Percentiles rank a stretch among this genome's conserved stretches.
Conservation (phyloP, 2,113 vertebrate species). For the Eptesicus fuscus region DNA sequence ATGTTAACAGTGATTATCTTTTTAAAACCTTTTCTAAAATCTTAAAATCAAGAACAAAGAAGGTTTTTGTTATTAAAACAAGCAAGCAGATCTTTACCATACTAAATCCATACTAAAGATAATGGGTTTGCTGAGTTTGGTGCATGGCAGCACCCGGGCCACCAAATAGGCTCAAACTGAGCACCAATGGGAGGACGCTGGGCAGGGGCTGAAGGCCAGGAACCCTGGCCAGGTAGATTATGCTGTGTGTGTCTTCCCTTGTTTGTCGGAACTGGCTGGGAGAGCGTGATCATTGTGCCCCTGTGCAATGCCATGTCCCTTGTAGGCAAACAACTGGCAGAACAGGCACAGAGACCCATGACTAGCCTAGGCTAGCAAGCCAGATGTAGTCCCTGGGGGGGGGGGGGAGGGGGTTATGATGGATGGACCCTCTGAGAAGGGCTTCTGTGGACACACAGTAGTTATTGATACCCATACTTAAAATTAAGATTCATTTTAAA, state of each 20-base stretch:
- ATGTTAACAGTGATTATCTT: not conserved
- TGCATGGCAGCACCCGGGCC: not conserved
- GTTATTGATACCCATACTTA: not conserved
- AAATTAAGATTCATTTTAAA: not conserved
- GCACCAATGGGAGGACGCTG: too few species aligned
- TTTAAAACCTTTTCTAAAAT: constrained; percentile 16
- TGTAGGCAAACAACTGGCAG: not conserved
- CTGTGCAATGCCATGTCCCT: not conserved
- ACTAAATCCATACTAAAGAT: not conserved
- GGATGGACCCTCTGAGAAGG: not conserved
- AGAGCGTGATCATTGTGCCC: not conserved
- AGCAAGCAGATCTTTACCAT: not conserved
- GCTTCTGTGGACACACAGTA: not conserved
- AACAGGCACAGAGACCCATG: not conserved
- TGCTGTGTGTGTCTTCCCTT: too few species aligned
- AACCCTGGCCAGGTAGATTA: not conserved
- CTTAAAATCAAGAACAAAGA: constrained; percentile 17
- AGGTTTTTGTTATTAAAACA: not conserved
- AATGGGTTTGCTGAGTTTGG: not conserved
- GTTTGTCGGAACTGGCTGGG: not conserved
- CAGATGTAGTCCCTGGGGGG: not conserved
- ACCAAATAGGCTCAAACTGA: not conserved
- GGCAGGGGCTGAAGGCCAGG: not conserved
- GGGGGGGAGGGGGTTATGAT: not conserved
- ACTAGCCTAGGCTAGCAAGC: not conserved